Conservation (phyloP, 2,888 invertebrate genomes). For the Trissolcus japonicus region DNA sequence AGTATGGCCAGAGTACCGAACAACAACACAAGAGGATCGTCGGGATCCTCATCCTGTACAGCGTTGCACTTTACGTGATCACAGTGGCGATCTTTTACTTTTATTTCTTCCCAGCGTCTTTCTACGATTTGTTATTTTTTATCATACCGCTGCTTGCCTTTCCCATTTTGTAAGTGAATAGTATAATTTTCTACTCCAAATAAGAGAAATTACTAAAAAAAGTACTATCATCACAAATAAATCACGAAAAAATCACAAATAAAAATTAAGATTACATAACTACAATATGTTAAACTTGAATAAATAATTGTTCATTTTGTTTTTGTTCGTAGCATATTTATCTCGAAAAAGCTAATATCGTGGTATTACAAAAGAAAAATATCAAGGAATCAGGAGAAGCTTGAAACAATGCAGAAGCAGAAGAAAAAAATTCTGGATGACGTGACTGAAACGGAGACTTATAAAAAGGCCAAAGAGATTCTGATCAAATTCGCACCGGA, state of each 20-base stretch:
- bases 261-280: too few relatives aligned
- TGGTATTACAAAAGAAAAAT: conserved; percentile 93
- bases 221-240: background rate
- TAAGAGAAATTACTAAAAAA: background rate
- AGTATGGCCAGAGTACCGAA: conserved; percentile 87
- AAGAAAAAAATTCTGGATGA: conserved; percentile 94
- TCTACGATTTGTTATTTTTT: conserved; percentile 85
- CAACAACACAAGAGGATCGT: conserved; percentile 88
- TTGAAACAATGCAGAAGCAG: conserved; percentile 84
- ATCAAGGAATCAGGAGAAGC: conserved; percentile 85
- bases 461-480: conserved; percentile 94
- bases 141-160: conserved; percentile 87
- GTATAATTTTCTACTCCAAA: conserved; percentile 7
- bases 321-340: conserved; percentile 81
- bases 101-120: conserved; percentile 86
- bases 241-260: too few relatives aligned
- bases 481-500: conserved; percentile 90
- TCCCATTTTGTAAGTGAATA: conserved; percentile 87
- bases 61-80: conserved; percentile 83
- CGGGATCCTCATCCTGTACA: conserved; percentile 84
- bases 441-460: conserved; percentile 98
- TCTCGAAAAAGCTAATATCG: conserved; percentile 86
- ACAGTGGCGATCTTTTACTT: conserved; percentile 87
- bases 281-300: background rate
- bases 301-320: background rate